Evolutionary conservation across 1,140 invertebrate genomes (phyloP).

Genomic region (Eumeta japonica): DNA sequence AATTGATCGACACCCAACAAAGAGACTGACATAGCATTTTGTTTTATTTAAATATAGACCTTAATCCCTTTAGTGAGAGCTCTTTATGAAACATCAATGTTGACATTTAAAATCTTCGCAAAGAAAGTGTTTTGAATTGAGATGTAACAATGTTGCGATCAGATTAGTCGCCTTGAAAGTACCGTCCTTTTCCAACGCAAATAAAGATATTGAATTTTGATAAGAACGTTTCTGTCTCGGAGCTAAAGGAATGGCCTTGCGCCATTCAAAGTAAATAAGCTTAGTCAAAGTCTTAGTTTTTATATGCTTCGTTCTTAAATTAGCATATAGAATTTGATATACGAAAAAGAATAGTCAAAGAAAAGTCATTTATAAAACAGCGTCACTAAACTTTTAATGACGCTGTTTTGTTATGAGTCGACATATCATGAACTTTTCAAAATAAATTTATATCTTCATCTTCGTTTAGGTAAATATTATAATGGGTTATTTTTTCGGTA

Average conservation of each 20-base stretch:
- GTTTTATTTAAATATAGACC: no score
- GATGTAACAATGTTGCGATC: conserved; percentile 42
- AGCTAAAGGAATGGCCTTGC: conserved; percentile 13
- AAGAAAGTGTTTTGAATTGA: conserved; percentile 30
- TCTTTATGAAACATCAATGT: no score
- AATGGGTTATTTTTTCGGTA: no score
- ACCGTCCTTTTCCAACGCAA: conserved; percentile 44
- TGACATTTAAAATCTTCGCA: conserved; percentile 16
- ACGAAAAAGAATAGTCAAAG: no score
- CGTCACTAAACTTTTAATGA: not conserved
- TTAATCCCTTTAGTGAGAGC: no score
- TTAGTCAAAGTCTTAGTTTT: conserved; percentile 16
- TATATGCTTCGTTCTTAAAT: not conserved
- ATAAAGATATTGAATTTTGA: conserved; percentile 54
- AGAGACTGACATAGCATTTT: no score
- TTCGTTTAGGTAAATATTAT: no score
- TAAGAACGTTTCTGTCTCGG: conserved; percentile 36
- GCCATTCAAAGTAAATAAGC: conserved; percentile 21
- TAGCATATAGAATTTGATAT: no score
- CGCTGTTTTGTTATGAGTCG: not conserved
- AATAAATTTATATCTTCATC: no score
- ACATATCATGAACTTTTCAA: no score
- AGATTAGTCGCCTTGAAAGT: conserved; percentile 38
- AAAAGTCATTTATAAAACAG: no score
- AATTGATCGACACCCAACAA: no score